Conservation (phyloP, 2,113 vertebrate genomes). For the Ivindomyrus marchei region DNA sequence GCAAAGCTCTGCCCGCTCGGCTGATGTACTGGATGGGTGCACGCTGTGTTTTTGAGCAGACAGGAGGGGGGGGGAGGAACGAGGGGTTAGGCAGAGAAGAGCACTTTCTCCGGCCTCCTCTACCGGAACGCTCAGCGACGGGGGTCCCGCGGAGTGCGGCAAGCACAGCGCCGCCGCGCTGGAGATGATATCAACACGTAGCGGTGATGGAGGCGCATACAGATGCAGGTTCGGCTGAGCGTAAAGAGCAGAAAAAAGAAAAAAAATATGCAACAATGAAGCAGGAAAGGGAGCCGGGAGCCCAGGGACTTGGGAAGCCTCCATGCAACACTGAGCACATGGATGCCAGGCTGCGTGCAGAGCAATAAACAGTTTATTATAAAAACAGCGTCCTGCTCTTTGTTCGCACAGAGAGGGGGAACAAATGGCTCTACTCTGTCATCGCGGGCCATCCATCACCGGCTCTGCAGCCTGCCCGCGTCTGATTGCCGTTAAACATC, state of each 20-base stretch:
- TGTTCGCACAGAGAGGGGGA: slow-evolving; percentile 35
- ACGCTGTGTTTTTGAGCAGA: neutral
- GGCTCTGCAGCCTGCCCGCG: slow-evolving; percentile 34
- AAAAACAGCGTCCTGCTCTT: slow-evolving; percentile 38
- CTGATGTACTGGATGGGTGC: neutral
- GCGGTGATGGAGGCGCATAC: slow-evolving; percentile 48
- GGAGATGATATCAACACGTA: slow-evolving; percentile 58
- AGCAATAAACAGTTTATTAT: slow-evolving; percentile 38
- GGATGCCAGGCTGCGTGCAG: slow-evolving; percentile 9
- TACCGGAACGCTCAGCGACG: neutral
- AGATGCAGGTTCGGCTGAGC: slow-evolving; percentile 44
- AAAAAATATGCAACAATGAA: slow-evolving; percentile 23
- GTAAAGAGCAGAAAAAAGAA: slow-evolving; percentile 30
- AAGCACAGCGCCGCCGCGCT: slow-evolving; percentile 36
- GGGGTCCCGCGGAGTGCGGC: neutral
- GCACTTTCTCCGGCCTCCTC: neutral
- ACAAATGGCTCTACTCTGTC: slow-evolving; percentile 18
- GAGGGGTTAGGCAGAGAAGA: neutral
- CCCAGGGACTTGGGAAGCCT: slow-evolving; percentile 29
- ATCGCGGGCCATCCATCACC: slow-evolving; percentile 38
- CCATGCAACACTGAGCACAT: slow-evolving; percentile 31
- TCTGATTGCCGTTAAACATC: slow-evolving; percentile 44
- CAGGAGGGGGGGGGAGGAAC: neutral
- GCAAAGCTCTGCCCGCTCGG: neutral
- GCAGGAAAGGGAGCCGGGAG: slow-evolving; percentile 21